These are phyloP conservation scores for Erebia epiphron DNA, from an alignment of 2,888 invertebrate species.

Conservation along the genomic window DNA sequence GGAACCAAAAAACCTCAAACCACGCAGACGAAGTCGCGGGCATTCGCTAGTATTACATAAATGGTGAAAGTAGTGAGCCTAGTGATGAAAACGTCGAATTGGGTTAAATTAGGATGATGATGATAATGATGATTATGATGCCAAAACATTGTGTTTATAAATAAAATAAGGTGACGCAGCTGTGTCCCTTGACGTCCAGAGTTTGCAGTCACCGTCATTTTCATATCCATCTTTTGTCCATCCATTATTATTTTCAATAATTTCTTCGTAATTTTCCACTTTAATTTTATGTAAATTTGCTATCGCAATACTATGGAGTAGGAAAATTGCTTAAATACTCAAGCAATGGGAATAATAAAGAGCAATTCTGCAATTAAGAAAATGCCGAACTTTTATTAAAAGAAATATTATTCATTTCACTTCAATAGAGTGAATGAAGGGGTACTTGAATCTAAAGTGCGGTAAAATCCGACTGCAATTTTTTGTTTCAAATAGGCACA, in stretches of 20 bases:
- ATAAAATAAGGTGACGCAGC: background rate
- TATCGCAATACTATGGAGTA: conserved; percentile 41
- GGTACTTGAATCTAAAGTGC: conserved; percentile 24
- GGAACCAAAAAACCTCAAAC: no score
- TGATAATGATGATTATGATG: no score
- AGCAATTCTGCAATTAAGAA: conserved; percentile 37
- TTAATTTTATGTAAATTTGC: conserved; percentile 65
- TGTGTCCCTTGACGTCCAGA: background rate
- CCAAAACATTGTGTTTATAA: no score
- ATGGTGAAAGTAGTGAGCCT: no score
- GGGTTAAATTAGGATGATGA: no score
- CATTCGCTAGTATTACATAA: no score
- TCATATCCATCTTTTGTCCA: background rate
- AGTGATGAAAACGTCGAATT: no score
- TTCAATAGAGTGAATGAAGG: conserved; percentile 20
- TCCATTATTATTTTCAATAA: conserved; percentile 15
- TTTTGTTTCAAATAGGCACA: conserved; percentile 1
- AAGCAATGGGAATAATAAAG: conserved; percentile 35
- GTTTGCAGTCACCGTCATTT: background rate
- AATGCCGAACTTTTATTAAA: conserved; percentile 34
- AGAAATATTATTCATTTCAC: conserved; percentile 29
- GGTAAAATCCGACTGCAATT: conserved; percentile 13
- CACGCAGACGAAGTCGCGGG: no score
- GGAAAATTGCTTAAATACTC: conserved; percentile 39
- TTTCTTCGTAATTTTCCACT: conserved; percentile 47